Evolutionary conservation across 2,888 invertebrate genomes (phyloP).

Genomic region (Andrena dorsata): DNA sequence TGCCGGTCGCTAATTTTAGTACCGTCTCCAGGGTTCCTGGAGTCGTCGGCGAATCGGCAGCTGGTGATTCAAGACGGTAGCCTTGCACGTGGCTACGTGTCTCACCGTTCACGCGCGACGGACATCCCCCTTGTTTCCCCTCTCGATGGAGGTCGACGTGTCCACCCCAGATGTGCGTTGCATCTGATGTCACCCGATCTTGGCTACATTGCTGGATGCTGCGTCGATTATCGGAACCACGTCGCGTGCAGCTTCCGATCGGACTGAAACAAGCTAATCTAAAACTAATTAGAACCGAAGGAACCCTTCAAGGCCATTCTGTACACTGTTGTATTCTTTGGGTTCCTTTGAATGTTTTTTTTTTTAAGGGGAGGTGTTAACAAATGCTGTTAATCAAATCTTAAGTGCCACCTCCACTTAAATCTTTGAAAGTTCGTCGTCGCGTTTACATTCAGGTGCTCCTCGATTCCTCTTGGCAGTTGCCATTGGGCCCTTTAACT

Average conservation of each 20-base stretch:
- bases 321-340: too few relatives aligned
- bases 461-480: not conserved
- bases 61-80: slow-evolving; percentile 77
- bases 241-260: not conserved
- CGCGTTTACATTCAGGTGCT: not conserved
- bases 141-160: slow-evolving; percentile 61
- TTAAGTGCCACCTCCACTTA: too few relatives aligned
- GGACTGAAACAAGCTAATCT: not conserved
- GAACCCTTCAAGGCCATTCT: not conserved
- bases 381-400: not conserved
- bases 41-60: slow-evolving; percentile 78
- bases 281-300: not conserved
- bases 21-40: slow-evolving; percentile 75
- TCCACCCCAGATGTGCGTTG: slow-evolving; percentile 66
- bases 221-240: not conserved
- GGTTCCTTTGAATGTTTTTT: too few relatives aligned
- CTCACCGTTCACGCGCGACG: slow-evolving; percentile 67
- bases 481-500: not conserved
- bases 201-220: not conserved
- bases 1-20: slow-evolving; percentile 79
- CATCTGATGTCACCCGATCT: slow-evolving; percentile 46
- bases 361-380: too few relatives aligned
- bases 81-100: slow-evolving; percentile 75
- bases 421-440: not conserved
- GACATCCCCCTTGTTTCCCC: slow-evolving; percentile 67